Conservation (phyloP, 1,140 invertebrate species). For the Euwallacea fornicatus region DNA sequence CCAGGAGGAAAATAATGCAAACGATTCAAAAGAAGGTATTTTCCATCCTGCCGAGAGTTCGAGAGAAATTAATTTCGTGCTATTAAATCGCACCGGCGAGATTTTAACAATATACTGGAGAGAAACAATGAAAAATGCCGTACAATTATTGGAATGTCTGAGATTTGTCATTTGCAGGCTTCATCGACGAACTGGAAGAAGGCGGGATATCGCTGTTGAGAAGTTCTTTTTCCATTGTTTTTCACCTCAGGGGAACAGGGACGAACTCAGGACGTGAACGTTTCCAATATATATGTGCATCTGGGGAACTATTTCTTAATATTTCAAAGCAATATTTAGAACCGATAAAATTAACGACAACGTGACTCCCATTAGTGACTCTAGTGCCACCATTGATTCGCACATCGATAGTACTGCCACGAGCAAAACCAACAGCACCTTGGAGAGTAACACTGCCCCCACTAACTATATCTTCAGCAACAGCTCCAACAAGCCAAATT, state of each 20-base stretch:
- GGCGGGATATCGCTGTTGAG: constrained; percentile 5
- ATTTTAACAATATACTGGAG: constrained; percentile 12
- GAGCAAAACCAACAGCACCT: too few relatives aligned
- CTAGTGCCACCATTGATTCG: too few relatives aligned
- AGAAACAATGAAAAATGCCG: constrained; percentile 32
- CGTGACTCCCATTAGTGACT: too few relatives aligned
- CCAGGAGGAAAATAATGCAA: too few relatives aligned
- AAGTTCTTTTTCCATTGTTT: constrained; percentile 7
- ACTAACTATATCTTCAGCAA: too few relatives aligned
- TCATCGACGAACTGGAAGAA: constrained; percentile 14
- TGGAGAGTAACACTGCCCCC: too few relatives aligned
- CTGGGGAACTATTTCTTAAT: too few relatives aligned
- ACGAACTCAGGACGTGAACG: neutral
- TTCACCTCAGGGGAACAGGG: neutral
- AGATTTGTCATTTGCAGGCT: constrained; percentile 19
- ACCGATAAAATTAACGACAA: too few relatives aligned
- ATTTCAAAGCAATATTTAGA: too few relatives aligned
- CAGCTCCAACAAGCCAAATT: too few relatives aligned
- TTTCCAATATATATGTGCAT: too few relatives aligned
- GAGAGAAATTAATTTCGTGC: constrained; percentile 5
- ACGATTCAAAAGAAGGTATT: neutral
- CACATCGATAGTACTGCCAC: too few relatives aligned
- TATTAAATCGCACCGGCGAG: constrained; percentile 1
- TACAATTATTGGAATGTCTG: constrained; percentile 23
- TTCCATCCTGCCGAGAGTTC: neutral